Percentiles rank a stretch among this genome's conserved stretches.
These are phyloP conservation scores for Danio tinwini DNA, from an alignment of 2,797 vertebrate genomes.

Conservation along the genomic window DNA sequence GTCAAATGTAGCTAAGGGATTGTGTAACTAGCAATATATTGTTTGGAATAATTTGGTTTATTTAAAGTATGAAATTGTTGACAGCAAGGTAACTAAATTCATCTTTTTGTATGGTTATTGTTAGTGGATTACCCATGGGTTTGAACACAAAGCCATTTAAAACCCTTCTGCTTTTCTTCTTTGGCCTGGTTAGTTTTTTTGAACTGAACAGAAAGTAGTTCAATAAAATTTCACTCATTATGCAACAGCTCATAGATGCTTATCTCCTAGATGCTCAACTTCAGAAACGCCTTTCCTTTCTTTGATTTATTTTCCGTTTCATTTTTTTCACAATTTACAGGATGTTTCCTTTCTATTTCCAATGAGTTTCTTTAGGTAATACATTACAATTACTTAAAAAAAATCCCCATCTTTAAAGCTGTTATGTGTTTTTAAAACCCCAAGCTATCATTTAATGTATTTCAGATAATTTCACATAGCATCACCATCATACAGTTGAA, in stretches of 20 bases:
- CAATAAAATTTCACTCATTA: neutral
- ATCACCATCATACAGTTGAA: too few relatives aligned
- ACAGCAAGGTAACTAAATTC: conserved; percentile 23
- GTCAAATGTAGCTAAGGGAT: conserved; percentile 14
- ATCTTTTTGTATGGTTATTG: too few relatives aligned
- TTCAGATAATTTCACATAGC: neutral
- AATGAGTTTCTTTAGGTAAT: neutral
- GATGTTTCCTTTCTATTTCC: conserved; percentile 20
- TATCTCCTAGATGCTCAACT: conserved; percentile 20
- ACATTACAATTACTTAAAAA: neutral
- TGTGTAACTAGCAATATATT: neutral
- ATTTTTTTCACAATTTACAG: neutral
- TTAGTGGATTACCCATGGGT: too few relatives aligned
- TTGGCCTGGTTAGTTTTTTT: neutral
- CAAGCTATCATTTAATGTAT: neutral
- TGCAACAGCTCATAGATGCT: conserved; percentile 4
- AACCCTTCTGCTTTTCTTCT: neutral
- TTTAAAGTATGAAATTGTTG: neutral
- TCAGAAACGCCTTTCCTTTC: conserved; percentile 19
- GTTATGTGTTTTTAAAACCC: too few relatives aligned
- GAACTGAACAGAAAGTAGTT: neutral
- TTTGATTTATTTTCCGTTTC: neutral
- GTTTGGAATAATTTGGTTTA: neutral
- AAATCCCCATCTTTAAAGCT: too few relatives aligned
- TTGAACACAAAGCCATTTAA: too few relatives aligned